These are phyloP conservation scores for Drosophila suboccidentalis DNA, from an alignment of 2,888 invertebrate genomes.

Conservation along the genomic window DNA sequence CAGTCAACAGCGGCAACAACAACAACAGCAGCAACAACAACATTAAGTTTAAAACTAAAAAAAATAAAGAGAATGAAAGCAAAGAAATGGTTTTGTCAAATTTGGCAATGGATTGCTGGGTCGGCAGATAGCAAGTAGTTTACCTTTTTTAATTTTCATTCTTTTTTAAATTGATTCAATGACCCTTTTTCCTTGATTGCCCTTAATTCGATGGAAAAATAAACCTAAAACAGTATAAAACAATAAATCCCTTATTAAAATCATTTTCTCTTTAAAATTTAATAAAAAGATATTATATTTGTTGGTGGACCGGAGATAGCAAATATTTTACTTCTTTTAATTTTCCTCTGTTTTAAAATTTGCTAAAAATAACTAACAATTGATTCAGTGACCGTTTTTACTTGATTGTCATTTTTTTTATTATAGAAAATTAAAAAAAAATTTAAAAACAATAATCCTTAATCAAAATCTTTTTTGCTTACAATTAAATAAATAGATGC, in stretches of 20 bases:
- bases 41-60: not conserved
- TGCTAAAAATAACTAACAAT: constrained; percentile 14
- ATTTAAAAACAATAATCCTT: too few relatives aligned
- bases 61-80: constrained; percentile 5
- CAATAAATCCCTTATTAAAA: too few relatives aligned
- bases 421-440: too few relatives aligned
- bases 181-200: constrained; percentile 15
- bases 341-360: constrained; percentile 10
- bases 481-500: too few relatives aligned
- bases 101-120: constrained; percentile 31
- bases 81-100: constrained; percentile 36
- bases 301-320: too few relatives aligned
- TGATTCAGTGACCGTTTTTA: constrained; percentile 4
- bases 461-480: too few relatives aligned
- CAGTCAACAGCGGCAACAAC: constrained; percentile 8
- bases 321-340: not conserved
- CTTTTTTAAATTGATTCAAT: constrained; percentile 13
- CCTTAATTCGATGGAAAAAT: too few relatives aligned
- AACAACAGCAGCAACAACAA: constrained; percentile 9
- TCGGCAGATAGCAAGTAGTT: constrained; percentile 39
- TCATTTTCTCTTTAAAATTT: too few relatives aligned
- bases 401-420: too few relatives aligned
- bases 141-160: constrained; percentile 7
- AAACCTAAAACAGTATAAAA: too few relatives aligned
- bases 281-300: too few relatives aligned